Percentiles rank a stretch among this genome's conserved stretches.
Evolutionary conservation across 2,888 invertebrate species (phyloP).

Genomic region (Rhingia campestris): DNA sequence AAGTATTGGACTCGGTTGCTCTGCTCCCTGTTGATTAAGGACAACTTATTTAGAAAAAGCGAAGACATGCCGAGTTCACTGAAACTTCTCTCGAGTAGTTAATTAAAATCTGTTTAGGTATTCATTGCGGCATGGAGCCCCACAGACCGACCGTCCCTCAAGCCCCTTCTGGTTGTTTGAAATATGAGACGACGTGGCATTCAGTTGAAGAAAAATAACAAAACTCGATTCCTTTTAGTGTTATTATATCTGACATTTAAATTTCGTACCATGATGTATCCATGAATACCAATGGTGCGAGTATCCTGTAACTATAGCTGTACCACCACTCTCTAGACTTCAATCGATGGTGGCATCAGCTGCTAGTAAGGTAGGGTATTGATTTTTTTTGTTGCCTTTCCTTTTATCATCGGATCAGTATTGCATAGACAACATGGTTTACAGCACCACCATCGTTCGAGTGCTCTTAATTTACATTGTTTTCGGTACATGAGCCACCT

Average conservation of each 20-base stretch:
- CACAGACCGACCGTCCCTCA: not conserved
- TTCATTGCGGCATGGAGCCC: slow-evolving; percentile 62
- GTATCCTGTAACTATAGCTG: not conserved
- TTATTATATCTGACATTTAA: slow-evolving; percentile 61
- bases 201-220: slow-evolving; percentile 11
- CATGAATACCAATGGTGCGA: slow-evolving; percentile 47
- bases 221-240: slow-evolving; percentile 8
- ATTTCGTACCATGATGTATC: slow-evolving; percentile 44
- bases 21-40: slow-evolving; percentile 43
- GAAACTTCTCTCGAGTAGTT: slow-evolving; percentile 64
- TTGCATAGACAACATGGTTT: slow-evolving; percentile 58
- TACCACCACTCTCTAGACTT: not conserved
- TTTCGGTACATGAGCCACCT: slow-evolving; percentile 53
- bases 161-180: slow-evolving; percentile 34
- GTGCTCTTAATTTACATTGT: slow-evolving; percentile 71
- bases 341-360: slow-evolving; percentile 59
- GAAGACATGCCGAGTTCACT: slow-evolving; percentile 48
- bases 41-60: slow-evolving; percentile 54
- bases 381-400: slow-evolving; percentile 45
- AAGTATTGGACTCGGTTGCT: slow-evolving; percentile 37
- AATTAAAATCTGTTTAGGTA: slow-evolving; percentile 72
- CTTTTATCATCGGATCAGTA: slow-evolving; percentile 32
- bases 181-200: slow-evolving; percentile 55
- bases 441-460: slow-evolving; percentile 6
- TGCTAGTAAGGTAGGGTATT: slow-evolving; percentile 46